Percentiles rank a stretch among this genome's conserved stretches.
Evolutionary conservation across 1,140 invertebrate genomes (phyloP).

Genomic region (Drosophila repletoides): DNA sequence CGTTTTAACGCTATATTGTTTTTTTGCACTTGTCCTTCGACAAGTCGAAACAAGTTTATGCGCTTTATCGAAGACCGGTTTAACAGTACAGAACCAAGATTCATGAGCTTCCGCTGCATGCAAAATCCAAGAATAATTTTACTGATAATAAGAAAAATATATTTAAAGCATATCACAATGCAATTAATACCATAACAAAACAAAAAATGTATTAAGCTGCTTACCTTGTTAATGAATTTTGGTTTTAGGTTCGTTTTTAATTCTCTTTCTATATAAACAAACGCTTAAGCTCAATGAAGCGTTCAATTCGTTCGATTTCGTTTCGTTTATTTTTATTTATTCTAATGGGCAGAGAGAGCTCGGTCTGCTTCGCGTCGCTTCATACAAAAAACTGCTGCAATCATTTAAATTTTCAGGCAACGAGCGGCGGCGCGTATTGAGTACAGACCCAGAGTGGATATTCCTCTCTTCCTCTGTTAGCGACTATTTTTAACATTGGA

Average conservation of each 20-base stretch:
- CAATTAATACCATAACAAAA: neutral
- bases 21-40: constrained; percentile 51
- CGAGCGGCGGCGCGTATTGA: no score
- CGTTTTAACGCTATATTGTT: no score
- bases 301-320: constrained; percentile 49
- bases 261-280: constrained; percentile 11
- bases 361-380: constrained; percentile 45
- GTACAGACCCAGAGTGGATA: no score
- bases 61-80: constrained; percentile 29
- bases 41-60: constrained; percentile 58
- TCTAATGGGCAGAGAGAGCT: constrained; percentile 1
- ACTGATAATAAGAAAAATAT: neutral
- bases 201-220: constrained; percentile 12
- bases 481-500: no score
- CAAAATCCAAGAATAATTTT: neutral
- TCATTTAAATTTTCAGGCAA: constrained; percentile 43
- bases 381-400: constrained; percentile 50
- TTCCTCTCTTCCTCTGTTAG: no score
- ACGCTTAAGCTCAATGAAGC: constrained; percentile 58
- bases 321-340: constrained; percentile 21
- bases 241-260: constrained; percentile 1
- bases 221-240: constrained; percentile 66
- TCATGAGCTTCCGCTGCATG: neutral
- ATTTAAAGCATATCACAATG: neutral
- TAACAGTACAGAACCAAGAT: neutral